These are phyloP conservation scores for Eueides isabella DNA, from an alignment of 1,140 invertebrate species.

Conservation along the genomic window DNA sequence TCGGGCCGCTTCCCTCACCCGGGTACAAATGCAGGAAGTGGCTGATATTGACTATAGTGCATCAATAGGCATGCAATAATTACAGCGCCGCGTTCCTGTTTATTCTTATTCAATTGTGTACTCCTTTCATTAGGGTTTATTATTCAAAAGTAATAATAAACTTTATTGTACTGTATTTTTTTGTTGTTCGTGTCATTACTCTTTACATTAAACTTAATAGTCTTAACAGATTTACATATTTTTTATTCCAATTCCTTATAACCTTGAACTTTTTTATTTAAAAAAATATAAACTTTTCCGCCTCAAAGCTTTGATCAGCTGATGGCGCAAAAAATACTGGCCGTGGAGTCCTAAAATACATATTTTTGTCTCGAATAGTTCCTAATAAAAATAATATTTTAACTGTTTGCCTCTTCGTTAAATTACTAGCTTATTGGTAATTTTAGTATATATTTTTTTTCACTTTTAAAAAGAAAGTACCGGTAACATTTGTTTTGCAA, in stretches of 20 bases:
- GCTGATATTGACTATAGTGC: constrained; percentile 58
- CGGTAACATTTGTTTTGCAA: no score
- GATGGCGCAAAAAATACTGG: constrained; percentile 26
- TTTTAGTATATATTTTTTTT: no score
- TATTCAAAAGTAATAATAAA: no score
- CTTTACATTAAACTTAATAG: not conserved
- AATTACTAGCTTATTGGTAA: not conserved
- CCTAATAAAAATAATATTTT: not conserved
- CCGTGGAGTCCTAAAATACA: constrained; percentile 53
- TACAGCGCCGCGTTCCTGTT: constrained; percentile 20
- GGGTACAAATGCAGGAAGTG: constrained; percentile 54
- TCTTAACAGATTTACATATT: not conserved
- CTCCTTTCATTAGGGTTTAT: not conserved
- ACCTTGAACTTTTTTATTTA: not conserved
- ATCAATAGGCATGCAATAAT: constrained; percentile 51
- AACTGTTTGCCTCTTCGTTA: not conserved
- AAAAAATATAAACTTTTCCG: not conserved
- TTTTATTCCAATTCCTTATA: not conserved
- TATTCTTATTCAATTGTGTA: constrained; percentile 13
- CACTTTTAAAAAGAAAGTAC: no score
- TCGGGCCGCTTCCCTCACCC: constrained; percentile 32
- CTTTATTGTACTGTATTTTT: no score
- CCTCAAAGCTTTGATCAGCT: not conserved
- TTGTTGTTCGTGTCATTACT: not conserved
- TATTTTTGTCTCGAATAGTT: constrained; percentile 15